Base-by-base conservation (phyloP, 2,113 vertebrate genomes). In the Anoplopoma fimbria region DNA sequence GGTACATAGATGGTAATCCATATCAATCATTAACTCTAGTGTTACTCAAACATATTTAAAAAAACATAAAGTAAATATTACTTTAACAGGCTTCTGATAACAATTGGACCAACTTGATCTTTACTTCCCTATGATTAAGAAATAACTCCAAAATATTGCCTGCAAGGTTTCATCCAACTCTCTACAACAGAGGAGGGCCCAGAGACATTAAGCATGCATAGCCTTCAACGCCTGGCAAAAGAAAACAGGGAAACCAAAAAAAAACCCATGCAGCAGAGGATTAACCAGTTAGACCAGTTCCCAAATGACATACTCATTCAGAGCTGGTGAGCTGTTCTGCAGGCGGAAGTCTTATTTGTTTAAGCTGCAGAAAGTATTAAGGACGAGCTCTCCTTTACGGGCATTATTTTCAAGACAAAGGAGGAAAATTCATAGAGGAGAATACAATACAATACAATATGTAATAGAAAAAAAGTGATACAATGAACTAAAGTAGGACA, bases 231-330 rank as follows among this genome's bases (percentile, higher is more conserved):
- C 27, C 34, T 21, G 14, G 29, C 62, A 72, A 77, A 79, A 70
- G 51, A 85, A 85, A 78, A 87, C 64, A 79, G 31, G 77, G 27
- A 40, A n/a, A 61, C 25, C 9, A 62, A 67, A 67, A 69, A 47
- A 86, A 63, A n/a, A n/a, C n/a, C 49, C 33, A 78, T 21, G 15
- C 81, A 77, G 81, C 51, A 84, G 84, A 81, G 58, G 88, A 79
- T 47, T 36, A 86, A 93, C 93, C 87, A 70, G 93, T 86, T 69
- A 2, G 74, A 92, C 90, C 83, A 79, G 93, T 94, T 93, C 14
- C 36, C 3, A 10, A 60, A 57, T 49, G n/a, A 81, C 29, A 62
- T 33, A 49, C 33, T 58, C 19, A 29, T 58, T 64, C 29, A 42
- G 40, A 61, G 49, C 53, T 31, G n/a, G 64, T 45, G 34, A 82